phyloP scores from a whole-genome alignment of 1,140 invertebrate species.

The Charaxes varanes region DNA sequence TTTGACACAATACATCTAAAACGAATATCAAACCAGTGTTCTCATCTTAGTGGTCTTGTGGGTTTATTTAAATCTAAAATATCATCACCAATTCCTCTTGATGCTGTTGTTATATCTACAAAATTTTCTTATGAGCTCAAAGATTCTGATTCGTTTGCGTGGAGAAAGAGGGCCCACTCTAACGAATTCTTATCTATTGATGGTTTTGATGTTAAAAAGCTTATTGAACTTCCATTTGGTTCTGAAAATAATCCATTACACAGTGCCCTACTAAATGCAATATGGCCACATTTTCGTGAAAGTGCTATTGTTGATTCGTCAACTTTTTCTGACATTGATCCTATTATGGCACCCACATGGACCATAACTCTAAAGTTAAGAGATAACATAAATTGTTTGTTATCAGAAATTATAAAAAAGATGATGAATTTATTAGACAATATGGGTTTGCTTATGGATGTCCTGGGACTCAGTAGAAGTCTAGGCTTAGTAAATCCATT shows the following conservation, averaged over 20 bases:
- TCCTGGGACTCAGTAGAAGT: slow-evolving; percentile 55
- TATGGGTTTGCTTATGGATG: slow-evolving; percentile 54
- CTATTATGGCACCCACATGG: slow-evolving; percentile 89
- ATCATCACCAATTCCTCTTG: slow-evolving; percentile 75
- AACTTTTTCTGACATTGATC: slow-evolving; percentile 91
- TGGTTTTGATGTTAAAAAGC: slow-evolving; percentile 67
- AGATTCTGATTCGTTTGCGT: slow-evolving; percentile 76
- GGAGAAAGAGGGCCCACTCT: slow-evolving; percentile 80
- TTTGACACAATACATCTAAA: slow-evolving; percentile 94
- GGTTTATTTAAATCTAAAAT: slow-evolving; percentile 88
- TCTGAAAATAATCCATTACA: slow-evolving; percentile 87
- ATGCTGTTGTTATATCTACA: slow-evolving; percentile 84
- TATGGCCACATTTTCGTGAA: slow-evolving; percentile 91
- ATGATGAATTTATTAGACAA: slow-evolving; percentile 58
- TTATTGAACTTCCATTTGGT: slow-evolving; percentile 86
- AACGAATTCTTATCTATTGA: slow-evolving; percentile 84
- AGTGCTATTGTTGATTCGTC: slow-evolving; percentile 91
- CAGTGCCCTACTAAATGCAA: slow-evolving; percentile 86
- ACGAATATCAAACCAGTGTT: slow-evolving; percentile 86
- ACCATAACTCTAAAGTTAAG: slow-evolving; percentile 78
- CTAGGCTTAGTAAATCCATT: slow-evolving; percentile 59
- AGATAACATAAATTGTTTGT: slow-evolving; percentile 77
- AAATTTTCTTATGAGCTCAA: slow-evolving; percentile 87
- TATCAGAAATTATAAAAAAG: slow-evolving; percentile 77
- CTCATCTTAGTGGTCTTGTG: slow-evolving; percentile 86